phyloP scores from a whole-genome alignment of 1,140 invertebrate species.

The Mylabris phalerata region DNA sequence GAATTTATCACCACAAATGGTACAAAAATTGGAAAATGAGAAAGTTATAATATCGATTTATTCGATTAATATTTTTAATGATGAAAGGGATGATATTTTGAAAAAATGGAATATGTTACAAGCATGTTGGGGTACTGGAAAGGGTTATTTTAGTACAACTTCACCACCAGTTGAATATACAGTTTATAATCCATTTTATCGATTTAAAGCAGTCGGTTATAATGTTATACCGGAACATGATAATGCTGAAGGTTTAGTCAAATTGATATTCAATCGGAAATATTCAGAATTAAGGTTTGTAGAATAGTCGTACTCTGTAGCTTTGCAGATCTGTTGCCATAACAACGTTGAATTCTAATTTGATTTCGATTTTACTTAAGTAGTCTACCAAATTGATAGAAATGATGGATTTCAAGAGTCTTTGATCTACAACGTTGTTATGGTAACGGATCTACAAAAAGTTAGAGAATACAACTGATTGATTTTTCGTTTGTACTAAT shows the following conservation, averaged over 20 bases:
- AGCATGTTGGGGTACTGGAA: slow-evolving; percentile 79
- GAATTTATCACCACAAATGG: slow-evolving; percentile 50
- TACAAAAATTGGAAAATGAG: slow-evolving; percentile 38
- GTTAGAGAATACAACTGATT: no score
- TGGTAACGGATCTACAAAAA: no score
- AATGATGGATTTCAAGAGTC: no score
- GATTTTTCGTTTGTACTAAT: no score
- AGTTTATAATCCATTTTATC: slow-evolving; percentile 82
- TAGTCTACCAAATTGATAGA: no score
- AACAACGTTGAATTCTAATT: no score
- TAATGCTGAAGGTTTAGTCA: slow-evolving; percentile 82
- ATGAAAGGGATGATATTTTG: slow-evolving; percentile 85
- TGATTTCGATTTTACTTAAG: no score
- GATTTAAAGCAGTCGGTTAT: slow-evolving; percentile 90
- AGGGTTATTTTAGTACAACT: slow-evolving; percentile 70
- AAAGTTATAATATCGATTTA: slow-evolving; percentile 36
- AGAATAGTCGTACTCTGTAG: slow-evolving; percentile 38
- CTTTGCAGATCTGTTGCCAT: background rate
- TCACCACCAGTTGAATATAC: slow-evolving; percentile 73
- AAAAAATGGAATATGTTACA: slow-evolving; percentile 92
- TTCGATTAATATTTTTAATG: slow-evolving; percentile 77
- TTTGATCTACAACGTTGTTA: no score
- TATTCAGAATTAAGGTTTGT: slow-evolving; percentile 56
- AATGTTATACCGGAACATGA: slow-evolving; percentile 73
- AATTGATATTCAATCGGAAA: slow-evolving; percentile 73